A percentile compares a stretch with the other conserved stretches of the same genome.
phyloP scores from a whole-genome alignment of 2,888 invertebrate genomes.

The Anagyrus pseudococci region DNA sequence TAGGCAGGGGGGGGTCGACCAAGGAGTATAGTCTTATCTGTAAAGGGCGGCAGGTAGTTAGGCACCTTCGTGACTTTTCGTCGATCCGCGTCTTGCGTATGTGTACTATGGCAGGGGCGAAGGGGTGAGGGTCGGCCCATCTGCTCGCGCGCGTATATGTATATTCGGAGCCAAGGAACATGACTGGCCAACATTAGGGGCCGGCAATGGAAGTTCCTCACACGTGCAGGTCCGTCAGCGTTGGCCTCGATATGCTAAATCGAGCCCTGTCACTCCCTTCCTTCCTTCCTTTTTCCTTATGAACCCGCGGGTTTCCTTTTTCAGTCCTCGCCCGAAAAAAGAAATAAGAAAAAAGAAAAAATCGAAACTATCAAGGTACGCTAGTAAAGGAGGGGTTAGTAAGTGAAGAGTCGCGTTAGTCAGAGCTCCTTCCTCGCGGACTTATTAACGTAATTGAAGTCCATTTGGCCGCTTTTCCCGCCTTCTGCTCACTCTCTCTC shows the following conservation, averaged over 20 bases:
- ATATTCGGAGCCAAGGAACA: slow-evolving; percentile 21
- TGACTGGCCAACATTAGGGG: slow-evolving; percentile 29
- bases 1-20: too few species aligned
- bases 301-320: too few species aligned
- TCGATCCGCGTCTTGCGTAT: background rate
- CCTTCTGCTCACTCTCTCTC: background rate
- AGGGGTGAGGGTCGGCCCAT: too few species aligned
- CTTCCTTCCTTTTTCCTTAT: too few species aligned
- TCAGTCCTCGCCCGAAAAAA: background rate
- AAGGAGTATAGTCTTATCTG: slow-evolving; percentile 42
- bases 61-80: slow-evolving; percentile 32
- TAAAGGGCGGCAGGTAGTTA: slow-evolving; percentile 42
- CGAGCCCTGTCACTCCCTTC: too few species aligned
- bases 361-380: too few species aligned
- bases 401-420: too few species aligned
- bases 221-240: background rate
- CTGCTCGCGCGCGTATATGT: slow-evolving; percentile 1
- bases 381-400: too few species aligned
- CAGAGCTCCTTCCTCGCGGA: background rate
- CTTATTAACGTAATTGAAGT: slow-evolving; percentile 35
- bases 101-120: background rate
- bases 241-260: too few species aligned
- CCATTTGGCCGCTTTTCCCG: slow-evolving; percentile 20
- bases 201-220: slow-evolving; percentile 7
- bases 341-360: background rate